Conservation (phyloP, 2,888 invertebrate genomes). For the Cheilosia urbana region DNA sequence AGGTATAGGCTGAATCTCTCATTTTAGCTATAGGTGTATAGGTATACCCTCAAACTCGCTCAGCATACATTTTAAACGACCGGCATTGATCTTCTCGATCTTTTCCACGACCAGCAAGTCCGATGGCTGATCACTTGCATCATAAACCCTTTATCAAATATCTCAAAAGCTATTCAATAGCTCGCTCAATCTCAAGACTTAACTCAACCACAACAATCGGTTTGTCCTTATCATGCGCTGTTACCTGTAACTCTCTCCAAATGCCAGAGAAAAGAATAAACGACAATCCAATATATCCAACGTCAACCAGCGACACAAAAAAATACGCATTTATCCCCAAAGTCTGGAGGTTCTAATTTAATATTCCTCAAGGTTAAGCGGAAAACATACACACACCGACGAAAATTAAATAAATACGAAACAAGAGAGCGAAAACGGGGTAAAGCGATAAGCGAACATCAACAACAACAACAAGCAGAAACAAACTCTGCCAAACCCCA, state of each 20-base stretch:
- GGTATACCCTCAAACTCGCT: neutral
- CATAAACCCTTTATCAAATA: slow-evolving; percentile 29
- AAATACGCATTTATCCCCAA: slow-evolving; percentile 66
- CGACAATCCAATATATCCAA: neutral
- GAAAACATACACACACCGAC: slow-evolving; percentile 36
- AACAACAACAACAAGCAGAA: slow-evolving; percentile 20
- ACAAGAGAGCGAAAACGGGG: slow-evolving; percentile 24
- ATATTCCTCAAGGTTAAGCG: slow-evolving; percentile 73
- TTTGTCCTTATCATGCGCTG: slow-evolving; percentile 55
- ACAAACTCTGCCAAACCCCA: slow-evolving; percentile 52
- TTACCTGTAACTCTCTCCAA: slow-evolving; percentile 38
- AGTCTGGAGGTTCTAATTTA: slow-evolving; percentile 71
- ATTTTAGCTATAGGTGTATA: neutral
- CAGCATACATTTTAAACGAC: slow-evolving; percentile 24
- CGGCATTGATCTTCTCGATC: slow-evolving; percentile 30
- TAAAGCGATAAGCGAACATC: slow-evolving; percentile 22
- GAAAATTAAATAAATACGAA: slow-evolving; percentile 10
- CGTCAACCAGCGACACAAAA: neutral
- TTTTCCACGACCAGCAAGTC: slow-evolving; percentile 5
- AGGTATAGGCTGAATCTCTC: too few relatives aligned
- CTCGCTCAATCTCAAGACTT: too few relatives aligned
- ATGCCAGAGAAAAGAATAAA: slow-evolving; percentile 51
- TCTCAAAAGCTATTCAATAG: neutral
- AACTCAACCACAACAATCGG: slow-evolving; percentile 44
- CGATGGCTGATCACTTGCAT: neutral